These are phyloP conservation scores for Hydriomena furcata DNA, from an alignment of 2,888 invertebrate genomes.

Conservation along the genomic window DNA sequence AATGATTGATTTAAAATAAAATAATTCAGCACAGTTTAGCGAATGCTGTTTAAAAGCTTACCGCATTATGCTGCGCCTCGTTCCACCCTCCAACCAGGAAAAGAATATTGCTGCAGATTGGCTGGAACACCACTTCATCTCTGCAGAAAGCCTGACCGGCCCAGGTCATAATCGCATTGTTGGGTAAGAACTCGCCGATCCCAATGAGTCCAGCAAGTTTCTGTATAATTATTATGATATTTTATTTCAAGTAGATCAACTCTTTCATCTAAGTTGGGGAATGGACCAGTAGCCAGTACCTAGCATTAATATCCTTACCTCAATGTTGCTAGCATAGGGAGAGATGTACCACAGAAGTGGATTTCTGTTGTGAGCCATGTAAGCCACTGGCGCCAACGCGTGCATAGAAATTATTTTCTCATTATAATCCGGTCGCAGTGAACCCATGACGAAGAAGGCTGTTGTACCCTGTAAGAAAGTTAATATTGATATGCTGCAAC, in stretches of 20 bases:
- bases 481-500: not conserved
- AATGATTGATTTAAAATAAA: no score
- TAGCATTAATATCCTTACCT: slow-evolving; percentile 52
- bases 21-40: no score
- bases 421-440: slow-evolving; percentile 86
- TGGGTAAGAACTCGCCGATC: slow-evolving; percentile 86
- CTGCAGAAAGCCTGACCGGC: slow-evolving; percentile 81
- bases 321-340: slow-evolving; percentile 62
- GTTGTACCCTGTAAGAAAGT: slow-evolving; percentile 74
- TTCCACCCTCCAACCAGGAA: slow-evolving; percentile 87
- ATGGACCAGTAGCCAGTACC: not conserved
- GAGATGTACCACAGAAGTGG: slow-evolving; percentile 73
- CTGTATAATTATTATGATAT: slow-evolving; percentile 47
- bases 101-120: slow-evolving; percentile 86
- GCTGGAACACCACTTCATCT: slow-evolving; percentile 79
- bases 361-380: slow-evolving; percentile 80
- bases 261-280: no score
- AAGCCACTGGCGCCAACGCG: slow-evolving; percentile 88
- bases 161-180: slow-evolving; percentile 72
- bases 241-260: no score
- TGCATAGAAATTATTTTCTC: slow-evolving; percentile 86
- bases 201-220: slow-evolving; percentile 73
- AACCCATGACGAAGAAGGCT: slow-evolving; percentile 86
- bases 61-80: slow-evolving; percentile 76
- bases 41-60: slow-evolving; percentile 26